phyloP scores from a whole-genome alignment of 2,797 vertebrate species.

The Alcedo atthis region DNA sequence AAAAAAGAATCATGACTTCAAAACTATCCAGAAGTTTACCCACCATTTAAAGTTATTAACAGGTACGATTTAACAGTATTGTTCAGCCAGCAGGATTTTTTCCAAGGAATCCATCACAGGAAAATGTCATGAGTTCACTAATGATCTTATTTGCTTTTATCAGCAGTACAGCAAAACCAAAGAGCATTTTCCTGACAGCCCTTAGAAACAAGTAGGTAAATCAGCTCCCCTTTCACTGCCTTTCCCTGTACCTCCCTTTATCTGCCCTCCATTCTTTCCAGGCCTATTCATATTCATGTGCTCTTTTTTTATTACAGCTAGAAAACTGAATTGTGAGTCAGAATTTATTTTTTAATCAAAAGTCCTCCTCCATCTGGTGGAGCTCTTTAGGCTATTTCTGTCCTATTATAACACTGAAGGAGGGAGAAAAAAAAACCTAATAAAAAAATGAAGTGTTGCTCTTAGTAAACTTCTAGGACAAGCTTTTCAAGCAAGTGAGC shows the following conservation, averaged over 20 bases:
- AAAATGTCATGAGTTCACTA: neutral
- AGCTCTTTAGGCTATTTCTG: constrained; percentile 42
- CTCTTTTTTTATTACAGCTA: constrained; percentile 25
- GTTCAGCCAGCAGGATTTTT: neutral
- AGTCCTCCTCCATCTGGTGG: constrained; percentile 41
- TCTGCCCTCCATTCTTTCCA: neutral
- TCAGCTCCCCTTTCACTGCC: constrained; percentile 1
- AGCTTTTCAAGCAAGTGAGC: neutral
- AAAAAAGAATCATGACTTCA: neutral
- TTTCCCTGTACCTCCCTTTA: constrained; percentile 6
- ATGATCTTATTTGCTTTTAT: constrained; percentile 17
- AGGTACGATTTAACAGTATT: neutral
- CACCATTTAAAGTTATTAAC: neutral
- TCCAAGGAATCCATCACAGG: neutral
- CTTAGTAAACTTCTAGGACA: neutral
- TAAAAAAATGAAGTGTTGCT: neutral
- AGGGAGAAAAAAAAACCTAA: fast-evolving
- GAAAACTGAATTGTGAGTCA: constrained; percentile 42
- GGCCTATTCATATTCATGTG: constrained; percentile 22
- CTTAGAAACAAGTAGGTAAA: constrained; percentile 12
- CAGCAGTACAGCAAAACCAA: neutral
- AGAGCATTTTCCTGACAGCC: constrained; percentile 8
- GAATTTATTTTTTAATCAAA: constrained; percentile 63
- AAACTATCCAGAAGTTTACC: neutral
- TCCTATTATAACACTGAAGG: neutral